Evolutionary conservation across 2,113 vertebrate species (phyloP), one percentile per base, ranked within the genome.

Genomic region (Todiramphus chloris): DNA sequence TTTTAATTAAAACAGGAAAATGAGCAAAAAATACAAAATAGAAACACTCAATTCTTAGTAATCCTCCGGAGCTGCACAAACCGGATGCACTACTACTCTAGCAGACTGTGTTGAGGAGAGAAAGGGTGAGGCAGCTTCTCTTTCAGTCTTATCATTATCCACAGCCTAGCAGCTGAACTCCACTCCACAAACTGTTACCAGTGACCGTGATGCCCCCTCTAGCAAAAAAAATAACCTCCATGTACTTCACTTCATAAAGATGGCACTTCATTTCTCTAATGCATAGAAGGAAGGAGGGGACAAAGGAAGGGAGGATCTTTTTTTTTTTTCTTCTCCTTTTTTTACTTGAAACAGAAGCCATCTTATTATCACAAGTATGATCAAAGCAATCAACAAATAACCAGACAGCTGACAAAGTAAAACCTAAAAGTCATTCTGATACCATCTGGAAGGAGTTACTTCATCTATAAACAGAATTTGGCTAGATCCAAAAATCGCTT

Each of bases 381-480:
- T 44, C 41, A 93, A 69, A 92, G 37, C 70, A 82, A 80, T 21
- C 59, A 84, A 66, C 19, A 75, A 7, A 68, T 81, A 82, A 89
- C 48, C 60, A 82, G 55, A 62, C 53, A 88, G 75, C 78, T 79
- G 81, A 74, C 39, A 82, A 76, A 91, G n/a, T 13, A 67, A 94
- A 94, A 63, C 37, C 48, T 51, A 50, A 12, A 87, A 94, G 59
- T 72, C 51, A 33, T 70, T 70, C 85, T 72, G 51, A 67, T 35
- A 83, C 85, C 85, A 97, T 92, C 79, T 86, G 85, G 79, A 83
- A 30, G 27, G 79, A 93, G 43, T 81, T 77, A 43, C 60, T 91
- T 41, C 3, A 72, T 69, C 51, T 87, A 84, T 60, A 93, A 91
- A 77, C 17, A 63, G 56, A 83, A 76, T 70, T 73, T 74, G 55